Evolutionary conservation across 2,797 vertebrate species (phyloP), one percentile per base, ranked within the genome.

Genomic region (Sphenopsis melanotis): DNA sequence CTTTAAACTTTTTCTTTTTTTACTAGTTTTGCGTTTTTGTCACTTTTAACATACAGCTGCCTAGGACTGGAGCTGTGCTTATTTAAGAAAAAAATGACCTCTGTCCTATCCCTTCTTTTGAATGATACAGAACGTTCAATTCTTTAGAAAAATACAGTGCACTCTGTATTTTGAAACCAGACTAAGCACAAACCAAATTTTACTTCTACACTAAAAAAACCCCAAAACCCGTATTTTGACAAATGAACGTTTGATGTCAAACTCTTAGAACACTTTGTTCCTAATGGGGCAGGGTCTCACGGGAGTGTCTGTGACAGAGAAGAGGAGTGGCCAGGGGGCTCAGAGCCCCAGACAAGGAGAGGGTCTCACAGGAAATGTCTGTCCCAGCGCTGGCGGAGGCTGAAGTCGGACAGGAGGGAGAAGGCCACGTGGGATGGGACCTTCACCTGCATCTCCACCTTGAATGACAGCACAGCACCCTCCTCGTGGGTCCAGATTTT

Each of bases 401-500:
- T 97, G 84, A 98, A 97, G 97, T 98, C 96, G 2, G 97, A 98
- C 69, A 98, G 65, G 74, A 98, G 95, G 63, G 74, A 94, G 65
- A 98, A 98, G 70, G 96, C 97, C 10, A 94, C 19, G 11, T 77
- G 65, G 22, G 98, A 96, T 1, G 97, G 90, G 55, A 97, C 92
- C 41, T 85, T 80, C 78, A 98, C 98, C 16, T 95, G 90, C 96
- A 98, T 98, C 96, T 98, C 97, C 88, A 98, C 96, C 93, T 97
- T 97, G 75, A 98, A 32, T 26, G 94, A 97, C 86, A 98, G 68
- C 44, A 85, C 37, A 53, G 96, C 96, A 30, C 86, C 90, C 32
- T 98, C 97, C 91, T 98, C 98, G 19, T 96, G 92, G 63, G 97
- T 98, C 80, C 97, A 97, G 82, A 98, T 96, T 94, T 96, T 97